Evolutionary conservation across 2,113 vertebrate species (phyloP).

Genomic region (Cebus imitator): DNA sequence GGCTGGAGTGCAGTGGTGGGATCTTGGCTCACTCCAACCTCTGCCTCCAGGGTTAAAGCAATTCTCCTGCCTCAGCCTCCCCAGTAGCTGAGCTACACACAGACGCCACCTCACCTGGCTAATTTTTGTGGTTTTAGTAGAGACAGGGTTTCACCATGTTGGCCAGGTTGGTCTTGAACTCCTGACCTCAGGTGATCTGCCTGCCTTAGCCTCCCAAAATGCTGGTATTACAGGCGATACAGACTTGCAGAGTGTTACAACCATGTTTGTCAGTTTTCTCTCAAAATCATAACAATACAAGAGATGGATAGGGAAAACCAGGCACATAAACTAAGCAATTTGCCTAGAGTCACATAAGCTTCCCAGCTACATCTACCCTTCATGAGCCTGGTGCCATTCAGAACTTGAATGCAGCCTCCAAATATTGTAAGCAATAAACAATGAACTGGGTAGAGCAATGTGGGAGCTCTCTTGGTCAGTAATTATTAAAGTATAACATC

Average conservation of each 20-base stretch:
- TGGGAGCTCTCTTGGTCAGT: neutral
- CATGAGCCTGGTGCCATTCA: neutral
- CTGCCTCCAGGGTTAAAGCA: no score
- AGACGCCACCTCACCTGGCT: no score
- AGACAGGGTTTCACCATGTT: no score
- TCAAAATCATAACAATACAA: neutral
- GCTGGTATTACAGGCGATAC: no score
- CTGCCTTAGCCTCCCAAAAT: no score
- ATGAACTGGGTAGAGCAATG: neutral
- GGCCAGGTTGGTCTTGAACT: no score
- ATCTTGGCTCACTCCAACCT: no score
- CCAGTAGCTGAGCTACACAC: no score
- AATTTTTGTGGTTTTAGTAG: no score
- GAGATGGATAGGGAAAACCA: neutral
- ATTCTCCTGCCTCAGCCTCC: no score
- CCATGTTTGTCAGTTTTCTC: neutral
- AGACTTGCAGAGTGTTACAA: neutral
- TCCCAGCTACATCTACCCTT: neutral
- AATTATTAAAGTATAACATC: neutral
- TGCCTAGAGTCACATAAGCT: neutral
- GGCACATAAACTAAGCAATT: neutral
- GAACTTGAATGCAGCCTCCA: neutral
- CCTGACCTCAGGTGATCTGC: no score
- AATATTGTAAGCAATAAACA: neutral
- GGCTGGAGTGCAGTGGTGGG: no score